Percentiles rank a stretch among this genome's conserved stretches.
Conservation (phyloP, 2,113 vertebrate genomes). For the Cygnus buccinator region DNA sequence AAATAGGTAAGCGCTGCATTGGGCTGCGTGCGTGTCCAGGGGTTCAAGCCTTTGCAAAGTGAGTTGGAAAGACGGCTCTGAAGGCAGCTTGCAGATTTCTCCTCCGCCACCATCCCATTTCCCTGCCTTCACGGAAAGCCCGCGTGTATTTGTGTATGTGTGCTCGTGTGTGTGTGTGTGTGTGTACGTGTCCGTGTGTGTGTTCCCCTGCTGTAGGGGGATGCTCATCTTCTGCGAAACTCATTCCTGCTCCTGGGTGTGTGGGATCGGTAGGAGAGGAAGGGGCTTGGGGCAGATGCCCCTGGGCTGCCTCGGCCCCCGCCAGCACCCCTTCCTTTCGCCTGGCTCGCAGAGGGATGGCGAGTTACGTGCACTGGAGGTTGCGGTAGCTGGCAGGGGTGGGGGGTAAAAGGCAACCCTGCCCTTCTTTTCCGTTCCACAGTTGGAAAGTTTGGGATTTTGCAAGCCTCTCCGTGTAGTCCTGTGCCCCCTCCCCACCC, state of each 20-base stretch:
- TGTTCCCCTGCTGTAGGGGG: neutral
- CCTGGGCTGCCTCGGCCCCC: neutral
- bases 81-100: neutral
- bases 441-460: conserved; percentile 60
- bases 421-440: neutral
- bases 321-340: neutral
- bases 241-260: neutral
- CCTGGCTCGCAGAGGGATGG: neutral
- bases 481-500: neutral
- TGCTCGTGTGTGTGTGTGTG: neutral
- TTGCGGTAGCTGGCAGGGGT: conserved; percentile 25
- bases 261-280: neutral
- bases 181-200: neutral
- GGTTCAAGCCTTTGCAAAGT: conserved; percentile 12
- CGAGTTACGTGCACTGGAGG: neutral
- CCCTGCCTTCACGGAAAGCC: neutral
- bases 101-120: neutral
- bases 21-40: neutral
- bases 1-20: conserved; percentile 91
- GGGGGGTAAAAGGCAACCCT: neutral
- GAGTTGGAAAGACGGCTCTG: conserved; percentile 39
- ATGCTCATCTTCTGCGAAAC: neutral
- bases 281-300: neutral
- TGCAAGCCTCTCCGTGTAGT: neutral
- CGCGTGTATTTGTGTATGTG: neutral